Base-by-base conservation (phyloP, 2,797 vertebrate species). In the Tamandua tetradactyla region DNA sequence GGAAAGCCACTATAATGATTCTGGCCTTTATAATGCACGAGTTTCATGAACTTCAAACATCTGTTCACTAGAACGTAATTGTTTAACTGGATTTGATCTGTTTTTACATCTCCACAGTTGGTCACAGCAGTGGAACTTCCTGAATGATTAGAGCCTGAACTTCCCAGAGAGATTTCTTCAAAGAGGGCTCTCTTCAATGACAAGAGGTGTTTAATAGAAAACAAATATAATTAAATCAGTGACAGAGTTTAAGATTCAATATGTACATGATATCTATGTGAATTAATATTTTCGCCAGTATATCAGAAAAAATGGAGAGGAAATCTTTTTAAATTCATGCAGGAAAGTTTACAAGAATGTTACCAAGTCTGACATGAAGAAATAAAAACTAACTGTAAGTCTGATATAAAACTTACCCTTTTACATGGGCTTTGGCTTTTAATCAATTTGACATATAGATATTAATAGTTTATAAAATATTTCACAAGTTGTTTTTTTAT, bases 201-300 rank as follows among this genome's bases (percentile, higher is more conserved):
- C 64, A 96, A 91, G 80, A 94, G n/a, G 23, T 85, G 64, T 87
- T 91, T 89, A 87, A 86, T 17, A 91, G 86, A 81, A 89, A 96
- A 96, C 44, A 90, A 82, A 61, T 69, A 87, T 18, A 91, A 69
- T n/a, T 87, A 91, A 68, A 91, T 22, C 78, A 81, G n/a, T 55
- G 72, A 57, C 87, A 76, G 84, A 74, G 27, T 91, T 75, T 49
- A 85, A 72, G 69, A 89, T 89, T 79, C 80, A 93, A 87, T 82
- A 76, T 79, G 66, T 44, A 66, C 30, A 57, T 55, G 66, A 66
- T 68, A 91, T 40, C 44, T 57, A 69, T 9, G 8, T 92, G 61
- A 87, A 85, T 55, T 81, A 93, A 94, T 25, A 62, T 69, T 89
- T 72, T 74, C 17, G 44, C 47, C 27, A 81, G n/a, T 87, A 30